Evolutionary conservation across 2,888 invertebrate species (phyloP).

Genomic region (Agrenia bidenticulata): DNA sequence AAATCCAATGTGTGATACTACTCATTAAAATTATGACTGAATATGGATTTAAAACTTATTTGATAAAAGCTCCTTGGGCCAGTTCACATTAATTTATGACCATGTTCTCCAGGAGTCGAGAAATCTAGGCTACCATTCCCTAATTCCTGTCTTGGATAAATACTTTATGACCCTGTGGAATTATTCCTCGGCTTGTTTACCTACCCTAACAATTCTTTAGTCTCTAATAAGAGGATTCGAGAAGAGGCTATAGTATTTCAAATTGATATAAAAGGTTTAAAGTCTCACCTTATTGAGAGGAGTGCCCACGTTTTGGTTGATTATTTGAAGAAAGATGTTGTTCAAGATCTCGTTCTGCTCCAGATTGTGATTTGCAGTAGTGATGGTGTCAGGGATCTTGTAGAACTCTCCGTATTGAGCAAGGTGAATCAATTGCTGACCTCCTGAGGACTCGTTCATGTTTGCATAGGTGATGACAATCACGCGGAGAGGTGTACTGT

Average conservation of each 20-base stretch:
- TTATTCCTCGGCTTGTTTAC: no score
- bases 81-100: not conserved
- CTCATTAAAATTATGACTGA: no score
- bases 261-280: no score
- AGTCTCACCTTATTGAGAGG: conserved; percentile 49
- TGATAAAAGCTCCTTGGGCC: not conserved
- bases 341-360: conserved; percentile 52
- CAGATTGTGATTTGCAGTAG: conserved; percentile 45
- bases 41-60: no score
- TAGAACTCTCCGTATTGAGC: conserved; percentile 48
- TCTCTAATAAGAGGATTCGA: no score
- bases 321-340: conserved; percentile 51
- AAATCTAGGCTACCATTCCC: not conserved
- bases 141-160: not conserved
- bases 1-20: no score
- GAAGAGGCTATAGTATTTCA: no score
- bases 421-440: conserved; percentile 42
- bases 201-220: no score
- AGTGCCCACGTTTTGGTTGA: conserved; percentile 50
- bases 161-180: not conserved
- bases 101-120: not conserved
- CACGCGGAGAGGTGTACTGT: conserved; percentile 48
- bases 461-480: conserved; percentile 52
- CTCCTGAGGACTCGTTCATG: conserved; percentile 43
- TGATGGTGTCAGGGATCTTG: conserved; percentile 48